These are phyloP conservation scores for Cephus rjabovi DNA, from an alignment of 2,888 invertebrate species.

Conservation along the genomic window DNA sequence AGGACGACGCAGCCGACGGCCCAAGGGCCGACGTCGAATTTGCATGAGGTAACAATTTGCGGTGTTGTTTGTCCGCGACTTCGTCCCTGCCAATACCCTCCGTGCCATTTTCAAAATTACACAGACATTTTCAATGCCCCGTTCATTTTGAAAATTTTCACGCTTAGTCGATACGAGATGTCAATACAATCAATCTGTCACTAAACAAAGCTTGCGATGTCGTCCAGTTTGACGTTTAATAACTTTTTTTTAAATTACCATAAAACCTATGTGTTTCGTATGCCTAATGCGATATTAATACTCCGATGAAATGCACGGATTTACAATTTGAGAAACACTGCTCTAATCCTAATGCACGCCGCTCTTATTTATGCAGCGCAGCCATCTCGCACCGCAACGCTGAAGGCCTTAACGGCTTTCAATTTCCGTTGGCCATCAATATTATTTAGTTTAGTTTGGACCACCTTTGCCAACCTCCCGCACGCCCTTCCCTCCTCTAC, in stretches of 20 bases:
- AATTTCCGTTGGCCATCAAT: slow-evolving; percentile 67
- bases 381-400: slow-evolving; percentile 56
- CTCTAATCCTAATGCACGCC: slow-evolving; percentile 59
- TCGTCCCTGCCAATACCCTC: background rate
- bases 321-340: slow-evolving; percentile 42
- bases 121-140: background rate
- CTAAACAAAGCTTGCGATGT: background rate
- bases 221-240: background rate
- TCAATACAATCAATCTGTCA: background rate
- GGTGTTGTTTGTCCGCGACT: slow-evolving; percentile 28
- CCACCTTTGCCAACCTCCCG: slow-evolving; percentile 37
- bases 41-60: slow-evolving; percentile 58
- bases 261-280: background rate
- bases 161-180: background rate
- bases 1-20: background rate
- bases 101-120: background rate
- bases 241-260: background rate
- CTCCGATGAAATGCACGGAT: background rate
- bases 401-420: slow-evolving; percentile 65
- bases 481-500: background rate
- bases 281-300: background rate
- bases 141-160: background rate
- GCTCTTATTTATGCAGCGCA: slow-evolving; percentile 62
- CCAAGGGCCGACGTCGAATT: slow-evolving; percentile 55
- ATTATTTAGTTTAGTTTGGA: slow-evolving; percentile 66